Base-by-base conservation (phyloP, 2,888 invertebrate species). In the Timema podura region DNA sequence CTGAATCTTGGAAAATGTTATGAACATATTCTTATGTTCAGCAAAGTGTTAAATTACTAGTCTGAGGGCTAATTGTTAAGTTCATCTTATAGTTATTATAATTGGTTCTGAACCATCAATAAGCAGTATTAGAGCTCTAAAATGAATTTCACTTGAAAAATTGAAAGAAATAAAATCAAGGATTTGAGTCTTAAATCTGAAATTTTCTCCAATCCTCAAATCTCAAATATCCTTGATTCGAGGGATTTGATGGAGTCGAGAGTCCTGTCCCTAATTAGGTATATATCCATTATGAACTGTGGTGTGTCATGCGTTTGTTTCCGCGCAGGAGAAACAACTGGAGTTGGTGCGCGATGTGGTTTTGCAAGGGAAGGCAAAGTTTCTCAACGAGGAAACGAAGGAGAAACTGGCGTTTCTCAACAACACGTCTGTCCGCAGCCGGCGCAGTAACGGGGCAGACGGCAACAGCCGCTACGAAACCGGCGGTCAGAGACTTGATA, bases 401-500 rank as follows among this genome's bases (percentile, higher is more conserved):
- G 92, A 93, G 78, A 92, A 92, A 79, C 83, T 95, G 45, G 90
- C 91, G 13, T 92, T 92, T 79, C 83, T 94, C 7, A 90, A 89
- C 74, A 87, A 87, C 44, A 81, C 85, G 68, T 83, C 84, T 5
- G 78, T 83, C 15, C 89, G 88, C 65, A 85, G 87, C 2, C 87
- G 65, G 11, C 44, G 44, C 6, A 49, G 61, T 15, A 16, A n/a
- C 30, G 44, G 15, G 10, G 57, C 16, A 16, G 57, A 11, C 0
- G 68, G 13, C 30, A 54, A 47, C 8, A 46, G 48, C 13, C 51
- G 47, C 30, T 49, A n/a, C 15, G 49, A 30, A 51, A 69, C 72
- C 67, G 57, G 48, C 47, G 48, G 69, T 69, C 59, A 75, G 74
- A 48, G 77, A 11, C 73, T 79, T 16, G 78, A 81, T 76, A 76